phyloP scores from a whole-genome alignment of 2,888 invertebrate genomes.

The Autographa gamma region DNA sequence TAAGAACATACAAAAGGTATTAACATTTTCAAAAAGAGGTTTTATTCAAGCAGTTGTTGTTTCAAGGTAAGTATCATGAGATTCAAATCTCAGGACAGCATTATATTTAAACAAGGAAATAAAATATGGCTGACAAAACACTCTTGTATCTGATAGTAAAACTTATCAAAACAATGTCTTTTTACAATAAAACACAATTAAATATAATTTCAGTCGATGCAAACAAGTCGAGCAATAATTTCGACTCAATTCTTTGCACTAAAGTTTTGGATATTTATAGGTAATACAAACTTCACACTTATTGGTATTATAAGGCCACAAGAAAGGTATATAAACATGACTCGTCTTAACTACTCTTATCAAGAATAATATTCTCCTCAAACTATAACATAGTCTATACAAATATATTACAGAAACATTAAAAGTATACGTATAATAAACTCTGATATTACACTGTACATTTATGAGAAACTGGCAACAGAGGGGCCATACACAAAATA shows the following conservation, averaged over 20 bases:
- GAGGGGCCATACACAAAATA: slow-evolving; percentile 35
- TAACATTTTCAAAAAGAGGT: neutral
- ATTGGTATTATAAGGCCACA: slow-evolving; percentile 22
- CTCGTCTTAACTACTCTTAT: slow-evolving; percentile 14
- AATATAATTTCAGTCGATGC: slow-evolving; percentile 35
- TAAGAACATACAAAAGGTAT: neutral
- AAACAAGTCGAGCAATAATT: slow-evolving; percentile 19
- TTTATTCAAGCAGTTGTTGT: slow-evolving; percentile 18
- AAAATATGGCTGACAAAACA: neutral
- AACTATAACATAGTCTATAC: slow-evolving; percentile 26
- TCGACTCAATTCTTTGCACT: slow-evolving; percentile 19
- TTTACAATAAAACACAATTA: slow-evolving; percentile 31
- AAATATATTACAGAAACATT: slow-evolving; percentile 29
- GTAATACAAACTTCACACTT: slow-evolving; percentile 13
- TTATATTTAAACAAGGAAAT: neutral
- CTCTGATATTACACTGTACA: slow-evolving; percentile 38
- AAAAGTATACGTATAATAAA: slow-evolving; percentile 30
- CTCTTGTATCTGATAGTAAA: slow-evolving; percentile 7
- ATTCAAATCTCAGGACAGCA: neutral
- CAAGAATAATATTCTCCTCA: slow-evolving; percentile 25
- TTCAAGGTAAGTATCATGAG: neutral
- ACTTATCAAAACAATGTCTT: slow-evolving; percentile 41
- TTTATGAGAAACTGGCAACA: slow-evolving; percentile 39
- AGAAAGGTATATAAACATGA: slow-evolving; percentile 28
- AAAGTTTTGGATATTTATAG: slow-evolving; percentile 12